Evolutionary conservation across 2,888 invertebrate species (phyloP).

Genomic region (Chrysolina haemoptera): DNA sequence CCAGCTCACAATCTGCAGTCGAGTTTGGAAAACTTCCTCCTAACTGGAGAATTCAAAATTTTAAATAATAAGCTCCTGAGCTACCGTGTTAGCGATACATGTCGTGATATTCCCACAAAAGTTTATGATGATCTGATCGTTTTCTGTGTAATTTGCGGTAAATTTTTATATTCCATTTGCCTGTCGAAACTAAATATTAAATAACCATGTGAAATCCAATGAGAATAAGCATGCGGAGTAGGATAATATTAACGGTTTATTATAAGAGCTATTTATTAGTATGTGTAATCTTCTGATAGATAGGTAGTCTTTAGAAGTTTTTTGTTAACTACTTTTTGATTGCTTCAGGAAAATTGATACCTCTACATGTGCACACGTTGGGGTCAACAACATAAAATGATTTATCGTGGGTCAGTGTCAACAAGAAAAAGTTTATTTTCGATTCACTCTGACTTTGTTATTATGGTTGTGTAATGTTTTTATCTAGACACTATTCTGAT

Average conservation of each 20-base stretch:
- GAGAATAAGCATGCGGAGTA: not conserved
- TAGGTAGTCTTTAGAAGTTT: not conserved
- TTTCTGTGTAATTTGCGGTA: too few relatives aligned
- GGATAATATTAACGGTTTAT: constrained; percentile 2
- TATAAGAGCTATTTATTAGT: not conserved
- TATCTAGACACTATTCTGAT: not conserved
- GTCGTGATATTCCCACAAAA: too few relatives aligned
- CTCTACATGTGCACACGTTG: not conserved
- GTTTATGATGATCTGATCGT: too few relatives aligned
- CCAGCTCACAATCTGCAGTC: too few relatives aligned
- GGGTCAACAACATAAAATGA: constrained; percentile 1
- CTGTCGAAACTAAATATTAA: constrained; percentile 27
- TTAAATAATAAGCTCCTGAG: too few relatives aligned
- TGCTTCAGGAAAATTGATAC: not conserved
- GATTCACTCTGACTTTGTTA: not conserved
- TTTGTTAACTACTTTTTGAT: constrained; percentile 17
- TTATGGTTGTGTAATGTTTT: not conserved
- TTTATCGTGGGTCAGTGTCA: not conserved
- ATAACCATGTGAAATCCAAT: constrained; percentile 19
- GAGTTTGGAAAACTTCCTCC: too few relatives aligned
- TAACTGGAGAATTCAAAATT: too few relatives aligned
- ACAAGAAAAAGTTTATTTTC: not conserved
- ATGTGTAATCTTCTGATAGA: not conserved
- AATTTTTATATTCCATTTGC: constrained; percentile 28
- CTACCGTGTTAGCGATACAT: too few relatives aligned